phyloP scores from a whole-genome alignment of 2,797 vertebrate genomes.

The Siniperca obscura region DNA sequence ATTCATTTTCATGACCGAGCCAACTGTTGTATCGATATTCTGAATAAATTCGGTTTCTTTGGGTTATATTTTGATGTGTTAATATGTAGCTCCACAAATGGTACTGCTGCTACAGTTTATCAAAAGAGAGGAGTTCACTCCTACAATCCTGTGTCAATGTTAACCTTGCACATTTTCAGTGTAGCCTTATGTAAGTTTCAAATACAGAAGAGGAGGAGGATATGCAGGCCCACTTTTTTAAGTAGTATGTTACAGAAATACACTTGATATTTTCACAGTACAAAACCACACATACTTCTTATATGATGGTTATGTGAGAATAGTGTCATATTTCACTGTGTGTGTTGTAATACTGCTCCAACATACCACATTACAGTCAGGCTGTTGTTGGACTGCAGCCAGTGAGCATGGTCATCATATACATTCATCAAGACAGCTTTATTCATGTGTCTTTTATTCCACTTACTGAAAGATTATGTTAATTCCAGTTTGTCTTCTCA shows the following conservation, averaged over 20 bases:
- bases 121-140: slow-evolving; percentile 32
- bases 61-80: slow-evolving; percentile 40
- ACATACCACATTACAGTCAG: neutral
- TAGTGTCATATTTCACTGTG: slow-evolving; percentile 30
- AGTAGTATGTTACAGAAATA: slow-evolving; percentile 42
- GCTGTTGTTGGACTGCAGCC: slow-evolving; percentile 31
- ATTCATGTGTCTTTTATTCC: slow-evolving; percentile 43
- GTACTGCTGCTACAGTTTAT: slow-evolving; percentile 32
- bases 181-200: slow-evolving; percentile 49
- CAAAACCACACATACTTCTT: slow-evolving; percentile 13
- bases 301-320: slow-evolving; percentile 6
- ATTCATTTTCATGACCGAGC: slow-evolving; percentile 55
- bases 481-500: slow-evolving; percentile 1
- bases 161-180: slow-evolving; percentile 27
- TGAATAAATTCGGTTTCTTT: slow-evolving; percentile 48
- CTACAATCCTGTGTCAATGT: slow-evolving; percentile 31
- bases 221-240: slow-evolving; percentile 11
- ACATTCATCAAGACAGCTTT: slow-evolving; percentile 24
- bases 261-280: slow-evolving; percentile 1
- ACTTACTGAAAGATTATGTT: slow-evolving; percentile 6
- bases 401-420: slow-evolving; percentile 16
- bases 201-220: slow-evolving; percentile 34
- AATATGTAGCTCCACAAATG: neutral
- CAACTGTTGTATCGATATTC: slow-evolving; percentile 46
- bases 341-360: slow-evolving; percentile 15